Base-by-base conservation (phyloP, 1,140 invertebrate genomes). In the Hylaeus volcanicus region DNA sequence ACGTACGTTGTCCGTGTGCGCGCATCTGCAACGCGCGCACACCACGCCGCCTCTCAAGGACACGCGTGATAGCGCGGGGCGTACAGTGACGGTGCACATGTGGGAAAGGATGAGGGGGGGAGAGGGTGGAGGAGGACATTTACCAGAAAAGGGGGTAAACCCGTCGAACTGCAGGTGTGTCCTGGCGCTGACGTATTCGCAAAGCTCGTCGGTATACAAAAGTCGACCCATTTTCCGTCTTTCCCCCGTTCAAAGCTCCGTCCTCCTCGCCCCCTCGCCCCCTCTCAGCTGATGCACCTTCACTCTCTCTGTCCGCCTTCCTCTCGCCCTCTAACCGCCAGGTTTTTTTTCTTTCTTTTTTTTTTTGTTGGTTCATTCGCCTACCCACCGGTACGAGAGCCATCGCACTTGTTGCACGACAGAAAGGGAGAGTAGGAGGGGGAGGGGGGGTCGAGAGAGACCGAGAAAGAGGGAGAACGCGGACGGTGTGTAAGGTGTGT, bases 341-440 rank as follows among this genome's bases (percentile, higher is more conserved):
- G 12, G 63, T 37, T 45, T 60, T 37, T 51, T 26, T 53, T 41
- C 15, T 37, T 53, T 26, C 51, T 43, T 39, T 58, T 74, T 73
- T 76, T 76, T 77, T 78, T 78, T 76, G 74, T 77, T 66, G 66
- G 80, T 77, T 82, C 80, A 65, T 84, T 84, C 80, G 79, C 80
- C 70, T 66, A 76, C 60, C 79, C 58, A 78, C 65, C 60, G 65
- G 15, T 63, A 65, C 60, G 74, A 81, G 79, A 81, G 79, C 74
- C 80, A 61, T 82, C 80, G 83, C 89, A 90, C 88, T 90, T 90
- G 89, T 90, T 90, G 88, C 89, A 85, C 85, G 82, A 85, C 82
- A 81, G 76, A 81, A 78, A 81, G 72, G 77, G 78, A 83, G 79
- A 78, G 79, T 64, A 26, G 26, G 26, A 26, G 26, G 26, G 26